Base-by-base conservation (phyloP, 2,888 invertebrate genomes). In the Ariolimax columbianus region DNA sequence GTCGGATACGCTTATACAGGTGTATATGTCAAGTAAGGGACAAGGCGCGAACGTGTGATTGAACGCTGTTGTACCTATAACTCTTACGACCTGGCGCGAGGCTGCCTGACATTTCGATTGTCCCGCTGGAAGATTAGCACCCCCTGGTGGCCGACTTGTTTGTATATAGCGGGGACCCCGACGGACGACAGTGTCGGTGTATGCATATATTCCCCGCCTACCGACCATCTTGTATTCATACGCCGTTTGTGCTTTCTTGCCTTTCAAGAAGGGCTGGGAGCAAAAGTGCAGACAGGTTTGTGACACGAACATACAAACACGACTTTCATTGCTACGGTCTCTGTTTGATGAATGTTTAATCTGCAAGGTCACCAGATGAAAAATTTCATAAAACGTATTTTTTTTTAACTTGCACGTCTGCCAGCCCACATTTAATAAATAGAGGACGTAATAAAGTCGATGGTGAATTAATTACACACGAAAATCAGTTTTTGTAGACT, bases 181-280 rank as follows among this genome's bases (percentile, higher is more conserved):
- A 59, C 63, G 19, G 38, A 4, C 63, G 59, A 40, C 38, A 30
- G 30, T 36, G 40, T 59, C 63, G 19, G 43, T 36, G 59, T 33
- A 30, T 26, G 40, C 63, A 63, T 51, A 38, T 33, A n/a, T 63
- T 78, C 36, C 36, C 55, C 77, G 36, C 55, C 23, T 1, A 19
- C 77, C 9, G 77, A 30, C 78, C 40, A 30, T 78, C 63, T 59
- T 59, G 78, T 78, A 59, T 78, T 78, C 59, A 59, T 17, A 26
- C 78, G 40, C 63, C 40, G 59, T 78, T 17, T 78, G 14, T 6
- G 36, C n/a, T 38, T 55, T 59, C 26, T 63, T 38, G 63, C 38
- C 17, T 78, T 78, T 78, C 33, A 78, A 59, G 40, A 59, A 14
- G 30, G 40, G n/a, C 1, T 26, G 59, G 40, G 40, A 63, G 38